Base-by-base conservation (phyloP, 1,140 invertebrate species). In the Oreohelix idahoensis region DNA sequence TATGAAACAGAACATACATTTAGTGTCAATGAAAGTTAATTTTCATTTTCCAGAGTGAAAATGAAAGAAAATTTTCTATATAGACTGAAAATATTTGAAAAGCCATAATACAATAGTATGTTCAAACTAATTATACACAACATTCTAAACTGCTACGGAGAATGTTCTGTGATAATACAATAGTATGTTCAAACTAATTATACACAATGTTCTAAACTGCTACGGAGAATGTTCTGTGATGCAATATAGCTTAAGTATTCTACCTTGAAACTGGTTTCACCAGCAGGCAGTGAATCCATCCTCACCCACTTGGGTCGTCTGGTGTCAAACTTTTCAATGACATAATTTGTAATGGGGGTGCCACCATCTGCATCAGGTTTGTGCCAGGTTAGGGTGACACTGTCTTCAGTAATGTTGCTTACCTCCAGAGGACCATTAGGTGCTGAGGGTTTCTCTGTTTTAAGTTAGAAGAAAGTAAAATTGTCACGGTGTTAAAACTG, bases 301-400 rank as follows among this genome's bases (percentile, higher is more conserved):
- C 98, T 81, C 95, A 95, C 94, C 97, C 95, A 98, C 89, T 94
- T 95, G 87, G 89, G 96, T 32, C 87, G 95, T 95, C 86, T 84
- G 10, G 95, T 94, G 89, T 98, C 97, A 94, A 97, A 96, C 93
- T 98, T 99, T 97, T 99, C 98, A 5, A 99, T 95, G 53, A 98
- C 95, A 90, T 99, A 99, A 89, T 98, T 96, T 0, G 96, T 98
- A 70, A 99, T 94, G 53, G 94, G 95, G 20, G 97, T 93, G 42
- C 98, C 98, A 70, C 98, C 98, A 92, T 98, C 97, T 89, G 96
- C 96, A 15, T 95, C 94, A 0, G 98, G 98, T 86, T 97, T 96
- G 90, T 96, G 95, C 98, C 98, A 99, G 79, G 51, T 87, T 84
- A 93, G 86, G 87, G 98, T 98, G 89, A 97, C 97, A 35, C 97